These are phyloP conservation scores for Stigmatopora argus DNA, from an alignment of 2,113 vertebrate species.

Conservation along the genomic window DNA sequence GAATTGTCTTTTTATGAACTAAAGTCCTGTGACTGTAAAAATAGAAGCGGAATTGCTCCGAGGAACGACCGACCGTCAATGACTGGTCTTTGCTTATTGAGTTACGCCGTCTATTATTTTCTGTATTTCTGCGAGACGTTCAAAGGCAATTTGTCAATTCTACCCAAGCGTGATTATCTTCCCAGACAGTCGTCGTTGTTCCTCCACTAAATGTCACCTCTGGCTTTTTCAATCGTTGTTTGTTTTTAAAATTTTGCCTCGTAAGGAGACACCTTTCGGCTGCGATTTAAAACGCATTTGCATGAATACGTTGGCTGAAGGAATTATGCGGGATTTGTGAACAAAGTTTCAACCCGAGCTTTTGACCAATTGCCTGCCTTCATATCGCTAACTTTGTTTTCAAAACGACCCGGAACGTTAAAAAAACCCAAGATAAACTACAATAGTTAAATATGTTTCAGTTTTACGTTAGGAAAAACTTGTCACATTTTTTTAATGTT, in stretches of 20 bases:
- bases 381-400: neutral
- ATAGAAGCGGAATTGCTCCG: no score
- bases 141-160: neutral
- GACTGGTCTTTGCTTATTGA: neutral
- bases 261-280: neutral
- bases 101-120: neutral
- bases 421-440: neutral
- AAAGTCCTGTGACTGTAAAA: no score
- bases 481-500: neutral
- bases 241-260: neutral
- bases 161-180: neutral
- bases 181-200: neutral
- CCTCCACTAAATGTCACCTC: neutral
- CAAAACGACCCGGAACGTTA: neutral
- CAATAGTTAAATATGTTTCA: neutral
- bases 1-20: no score
- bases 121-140: neutral
- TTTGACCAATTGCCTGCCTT: neutral
- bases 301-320: neutral
- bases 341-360: neutral
- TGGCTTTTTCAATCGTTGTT: neutral
- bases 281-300: neutral
- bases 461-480: neutral
- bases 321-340: neutral
- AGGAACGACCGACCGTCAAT: no score